Percentiles rank a stretch among this genome's conserved stretches.
These are phyloP conservation scores for Procavia capensis DNA, from an alignment of 2,113 vertebrate species.

Conservation along the genomic window DNA sequence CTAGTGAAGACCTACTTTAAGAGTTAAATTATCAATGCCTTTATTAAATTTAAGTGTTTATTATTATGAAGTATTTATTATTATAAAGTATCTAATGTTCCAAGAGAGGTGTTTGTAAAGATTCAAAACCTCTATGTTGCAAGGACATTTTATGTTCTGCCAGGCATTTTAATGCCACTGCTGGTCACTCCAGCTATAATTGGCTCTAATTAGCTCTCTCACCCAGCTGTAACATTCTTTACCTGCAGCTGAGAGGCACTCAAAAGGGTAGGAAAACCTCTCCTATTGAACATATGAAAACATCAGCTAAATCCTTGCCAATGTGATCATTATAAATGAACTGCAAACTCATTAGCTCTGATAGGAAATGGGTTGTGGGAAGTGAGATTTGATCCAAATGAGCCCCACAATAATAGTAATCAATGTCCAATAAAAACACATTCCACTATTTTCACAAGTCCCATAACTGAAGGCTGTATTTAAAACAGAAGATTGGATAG, in stretches of 20 bases:
- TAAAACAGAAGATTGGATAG: neutral
- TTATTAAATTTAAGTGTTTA: conserved; percentile 65
- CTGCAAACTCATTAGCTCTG: conserved; percentile 68
- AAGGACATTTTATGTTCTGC: conserved; percentile 60
- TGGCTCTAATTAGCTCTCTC: conserved; percentile 71
- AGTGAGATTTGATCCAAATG: conserved; percentile 64
- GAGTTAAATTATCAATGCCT: conserved; percentile 47
- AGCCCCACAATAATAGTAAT: conserved; percentile 61
- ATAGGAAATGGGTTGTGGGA: conserved; percentile 62
- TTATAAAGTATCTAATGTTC: conserved; percentile 69
- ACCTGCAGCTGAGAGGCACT: conserved; percentile 70
- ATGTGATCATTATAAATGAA: conserved; percentile 74
- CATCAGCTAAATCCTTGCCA: conserved; percentile 68
- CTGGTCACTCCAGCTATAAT: conserved; percentile 68
- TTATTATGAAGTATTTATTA: conserved; percentile 64
- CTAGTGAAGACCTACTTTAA: conserved; percentile 12
- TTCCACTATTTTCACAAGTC: neutral
- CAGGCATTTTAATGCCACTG: conserved; percentile 62
- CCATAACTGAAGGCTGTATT: neutral
- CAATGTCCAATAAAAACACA: conserved; percentile 62
- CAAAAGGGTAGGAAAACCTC: conserved; percentile 38
- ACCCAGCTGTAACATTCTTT: conserved; percentile 65
- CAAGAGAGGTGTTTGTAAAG: conserved; percentile 61
- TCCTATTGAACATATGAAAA: conserved; percentile 70
- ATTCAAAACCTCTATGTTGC: conserved; percentile 46